Evolutionary conservation across 1,140 invertebrate genomes (phyloP).

Genomic region (Ruditapes philippinarum): DNA sequence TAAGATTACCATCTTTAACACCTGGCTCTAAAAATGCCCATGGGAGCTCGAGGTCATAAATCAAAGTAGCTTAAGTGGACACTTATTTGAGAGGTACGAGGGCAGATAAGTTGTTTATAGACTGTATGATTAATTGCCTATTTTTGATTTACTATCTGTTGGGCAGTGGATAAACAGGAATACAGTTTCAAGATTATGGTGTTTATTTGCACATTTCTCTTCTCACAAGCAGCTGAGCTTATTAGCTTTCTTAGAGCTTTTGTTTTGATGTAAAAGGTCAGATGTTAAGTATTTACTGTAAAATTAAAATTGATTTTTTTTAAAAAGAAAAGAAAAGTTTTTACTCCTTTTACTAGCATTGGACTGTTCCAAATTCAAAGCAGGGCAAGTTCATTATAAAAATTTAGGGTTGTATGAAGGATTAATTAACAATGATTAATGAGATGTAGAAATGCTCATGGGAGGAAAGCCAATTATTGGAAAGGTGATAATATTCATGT

Average conservation of each 20-base stretch:
- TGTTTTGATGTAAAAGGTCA: too few species aligned
- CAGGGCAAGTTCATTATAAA: too few species aligned
- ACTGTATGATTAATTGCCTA: constrained; percentile 28
- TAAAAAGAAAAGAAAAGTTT: too few species aligned
- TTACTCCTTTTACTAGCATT: too few species aligned
- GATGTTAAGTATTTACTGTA: too few species aligned
- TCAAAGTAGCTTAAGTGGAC: constrained; percentile 23
- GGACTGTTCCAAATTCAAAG: too few species aligned
- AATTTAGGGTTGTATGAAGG: too few species aligned
- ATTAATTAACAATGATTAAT: constrained; percentile 46
- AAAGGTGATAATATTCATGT: constrained; percentile 15
- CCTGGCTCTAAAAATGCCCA: constrained; percentile 7
- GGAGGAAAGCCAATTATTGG: constrained; percentile 24
- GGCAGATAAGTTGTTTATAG: constrained; percentile 47
- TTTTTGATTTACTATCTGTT: constrained; percentile 10
- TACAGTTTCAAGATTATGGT: too few species aligned
- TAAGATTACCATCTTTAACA: background rate
- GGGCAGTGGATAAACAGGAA: background rate
- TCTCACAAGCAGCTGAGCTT: too few species aligned
- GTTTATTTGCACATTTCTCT: too few species aligned
- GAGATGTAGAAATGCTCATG: background rate
- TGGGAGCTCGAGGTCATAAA: background rate
- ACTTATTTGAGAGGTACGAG: constrained; percentile 1
- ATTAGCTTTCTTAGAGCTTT: too few species aligned
- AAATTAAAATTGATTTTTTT: too few species aligned